Evolutionary conservation across 1,140 invertebrate genomes (phyloP).

Genomic region (Brachionus angularis): DNA sequence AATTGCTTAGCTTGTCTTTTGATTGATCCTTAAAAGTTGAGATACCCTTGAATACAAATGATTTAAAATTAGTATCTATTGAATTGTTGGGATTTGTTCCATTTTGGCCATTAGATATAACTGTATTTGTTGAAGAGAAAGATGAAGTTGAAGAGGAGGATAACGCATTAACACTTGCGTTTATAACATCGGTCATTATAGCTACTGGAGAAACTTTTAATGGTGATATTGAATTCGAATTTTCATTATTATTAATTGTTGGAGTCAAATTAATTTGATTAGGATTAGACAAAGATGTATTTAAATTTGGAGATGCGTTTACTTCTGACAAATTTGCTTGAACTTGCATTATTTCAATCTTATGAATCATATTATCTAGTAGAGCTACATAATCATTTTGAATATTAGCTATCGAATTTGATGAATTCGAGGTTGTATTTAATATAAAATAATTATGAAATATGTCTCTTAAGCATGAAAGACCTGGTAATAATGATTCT

Average conservation of each 20-base stretch:
- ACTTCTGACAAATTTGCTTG: background rate
- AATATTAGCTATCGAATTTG: conserved; percentile 14
- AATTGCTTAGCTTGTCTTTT: conserved; percentile 33
- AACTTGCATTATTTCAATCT: background rate
- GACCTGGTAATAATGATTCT: conserved; percentile 33
- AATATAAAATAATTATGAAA: conserved; percentile 15
- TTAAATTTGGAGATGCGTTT: background rate
- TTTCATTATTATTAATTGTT: background rate
- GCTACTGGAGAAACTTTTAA: background rate
- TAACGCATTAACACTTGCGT: background rate
- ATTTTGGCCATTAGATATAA: background rate
- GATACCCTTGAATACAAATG: conserved; percentile 38
- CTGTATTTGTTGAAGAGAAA: conserved; percentile 21
- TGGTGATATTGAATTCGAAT: background rate
- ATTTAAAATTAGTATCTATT: conserved; percentile 13
- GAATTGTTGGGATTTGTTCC: background rate
- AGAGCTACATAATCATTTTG: conserved; percentile 19
- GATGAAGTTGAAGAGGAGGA: conserved; percentile 24
- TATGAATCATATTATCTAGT: conserved; percentile 29
- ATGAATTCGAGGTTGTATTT: background rate
- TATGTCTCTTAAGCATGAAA: conserved; percentile 19
- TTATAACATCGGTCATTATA: conserved; percentile 3
- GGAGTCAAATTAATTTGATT: too few species aligned
- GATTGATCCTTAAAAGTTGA: conserved; percentile 29
- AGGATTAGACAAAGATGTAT: background rate